Evolutionary conservation across 2,113 vertebrate genomes (phyloP).

Genomic region (Gavialis gangeticus): DNA sequence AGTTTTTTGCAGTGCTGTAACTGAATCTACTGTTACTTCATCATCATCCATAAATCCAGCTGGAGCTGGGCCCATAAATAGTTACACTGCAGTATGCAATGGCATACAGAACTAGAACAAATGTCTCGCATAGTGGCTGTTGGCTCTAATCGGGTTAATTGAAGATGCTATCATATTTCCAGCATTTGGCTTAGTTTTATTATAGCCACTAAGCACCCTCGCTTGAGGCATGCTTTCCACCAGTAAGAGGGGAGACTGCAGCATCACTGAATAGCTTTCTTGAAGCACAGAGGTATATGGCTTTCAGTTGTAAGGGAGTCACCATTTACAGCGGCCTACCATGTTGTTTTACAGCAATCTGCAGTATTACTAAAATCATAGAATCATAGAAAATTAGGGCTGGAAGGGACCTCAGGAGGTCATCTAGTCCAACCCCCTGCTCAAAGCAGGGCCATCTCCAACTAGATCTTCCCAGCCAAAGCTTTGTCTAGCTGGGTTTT

Average conservation of each 20-base stretch:
- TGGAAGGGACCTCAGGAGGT: no score
- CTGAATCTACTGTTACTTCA: constrained; percentile 44
- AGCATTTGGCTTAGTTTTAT: constrained; percentile 74
- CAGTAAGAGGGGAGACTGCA: not conserved
- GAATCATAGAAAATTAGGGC: no score
- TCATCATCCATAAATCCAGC: constrained; percentile 21
- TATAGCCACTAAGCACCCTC: constrained; percentile 52
- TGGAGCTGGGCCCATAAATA: constrained; percentile 79
- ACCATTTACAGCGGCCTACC: not conserved
- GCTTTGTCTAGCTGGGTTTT: no score
- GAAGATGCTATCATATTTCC: constrained; percentile 68
- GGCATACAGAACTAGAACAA: constrained; percentile 64
- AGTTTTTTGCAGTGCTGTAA: constrained; percentile 56
- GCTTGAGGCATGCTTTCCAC: constrained; percentile 18
- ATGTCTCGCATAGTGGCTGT: constrained; percentile 65
- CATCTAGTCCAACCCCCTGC: no score
- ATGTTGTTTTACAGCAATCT: not conserved
- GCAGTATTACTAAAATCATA: not conserved
- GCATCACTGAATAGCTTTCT: constrained; percentile 15
- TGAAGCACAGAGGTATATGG: not conserved
- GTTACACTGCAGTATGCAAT: constrained; percentile 34
- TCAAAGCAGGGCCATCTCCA: no score
- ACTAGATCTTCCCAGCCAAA: no score
- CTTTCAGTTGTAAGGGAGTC: not conserved
- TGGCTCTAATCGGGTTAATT: constrained; percentile 56